Evolutionary conservation across 1,140 invertebrate genomes (phyloP), one percentile per base, ranked within the genome.

Genomic region (Drosophila subobscura): DNA sequence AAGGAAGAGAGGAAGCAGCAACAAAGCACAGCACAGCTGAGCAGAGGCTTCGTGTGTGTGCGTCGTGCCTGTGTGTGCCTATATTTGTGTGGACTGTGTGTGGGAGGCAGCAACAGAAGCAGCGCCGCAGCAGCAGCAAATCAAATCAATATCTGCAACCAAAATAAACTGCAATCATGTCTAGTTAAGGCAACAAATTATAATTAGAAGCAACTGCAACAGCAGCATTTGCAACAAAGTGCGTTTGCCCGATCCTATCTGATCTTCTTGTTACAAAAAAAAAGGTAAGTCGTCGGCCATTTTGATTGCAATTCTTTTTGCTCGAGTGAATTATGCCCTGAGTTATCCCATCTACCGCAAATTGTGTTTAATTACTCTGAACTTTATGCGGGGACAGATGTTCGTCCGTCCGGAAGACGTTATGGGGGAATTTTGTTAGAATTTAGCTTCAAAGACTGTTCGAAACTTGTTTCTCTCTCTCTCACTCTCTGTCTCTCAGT

Each of bases 231-330:
- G 63, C 27, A 42, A 68, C 53, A 55, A 51, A 56, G 58, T 73
- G 70, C 47, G 51, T 64, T 72, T 73, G 33, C 41, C 51, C 42
- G 58, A 68, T 73, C 70, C 63, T 72, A 59, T 14, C 51, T 29
- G 58, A 68, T 73, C 70, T 72, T 72, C 70, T 14, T 58, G 58
- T 16, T 61, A 64, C 51, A 46, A 46, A 44, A 68, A 52, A 67
- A 49, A 85, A 72, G 83, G 83, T 88, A 88, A 88, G 83, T 86
- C 79, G 83, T 86, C 79, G 47, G 80, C 81, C 81, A 86, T 88
- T 75, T 86, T 88, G 47, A 78, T 88, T 86, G 59, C 51, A 64
- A 25, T 64, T 73, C 22, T 37, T 52, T 64, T 51, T 33, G 55
- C 44, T 27, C 59, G 5, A 5, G 12, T 58, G 59, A 50, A 61